A percentile compares a stretch with the other conserved stretches of the same genome.
Evolutionary conservation across 2,797 vertebrate genomes (phyloP).

Genomic region (Fratercula arctica): DNA sequence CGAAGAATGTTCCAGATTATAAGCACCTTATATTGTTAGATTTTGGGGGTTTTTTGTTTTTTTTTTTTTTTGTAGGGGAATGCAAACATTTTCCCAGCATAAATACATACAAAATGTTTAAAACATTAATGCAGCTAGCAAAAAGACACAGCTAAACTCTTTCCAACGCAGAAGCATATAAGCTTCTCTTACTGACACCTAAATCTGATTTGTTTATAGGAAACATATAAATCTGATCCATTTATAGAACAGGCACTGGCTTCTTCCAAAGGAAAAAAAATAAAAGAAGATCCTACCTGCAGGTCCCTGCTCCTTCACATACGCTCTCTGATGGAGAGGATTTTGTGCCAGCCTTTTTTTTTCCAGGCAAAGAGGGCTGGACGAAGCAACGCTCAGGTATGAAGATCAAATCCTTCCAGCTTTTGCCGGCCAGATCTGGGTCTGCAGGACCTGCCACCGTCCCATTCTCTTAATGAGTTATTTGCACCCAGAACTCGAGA

Average conservation of each 20-base stretch:
- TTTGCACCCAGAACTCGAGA: fast-evolving
- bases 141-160: neutral
- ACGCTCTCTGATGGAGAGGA: neutral
- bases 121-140: neutral
- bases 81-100: neutral
- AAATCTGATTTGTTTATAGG: neutral
- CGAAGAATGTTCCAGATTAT: neutral
- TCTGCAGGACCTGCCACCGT: neutral
- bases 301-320: neutral
- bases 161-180: fast-evolving
- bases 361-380: neutral
- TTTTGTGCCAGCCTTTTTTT: neutral
- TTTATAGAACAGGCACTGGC: neutral
- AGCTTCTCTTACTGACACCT: neutral
- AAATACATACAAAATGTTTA: fast-evolving
- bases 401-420: neutral
- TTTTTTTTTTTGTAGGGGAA: neutral
- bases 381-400: neutral
- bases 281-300: neutral
- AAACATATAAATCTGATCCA: neutral
- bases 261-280: neutral
- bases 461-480: fast-evolving
- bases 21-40: neutral
- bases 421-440: neutral
- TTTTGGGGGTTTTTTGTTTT: no score